These are phyloP conservation scores for Pluvialis apricaria DNA, from an alignment of 2,113 vertebrate genomes.

Conservation along the genomic window DNA sequence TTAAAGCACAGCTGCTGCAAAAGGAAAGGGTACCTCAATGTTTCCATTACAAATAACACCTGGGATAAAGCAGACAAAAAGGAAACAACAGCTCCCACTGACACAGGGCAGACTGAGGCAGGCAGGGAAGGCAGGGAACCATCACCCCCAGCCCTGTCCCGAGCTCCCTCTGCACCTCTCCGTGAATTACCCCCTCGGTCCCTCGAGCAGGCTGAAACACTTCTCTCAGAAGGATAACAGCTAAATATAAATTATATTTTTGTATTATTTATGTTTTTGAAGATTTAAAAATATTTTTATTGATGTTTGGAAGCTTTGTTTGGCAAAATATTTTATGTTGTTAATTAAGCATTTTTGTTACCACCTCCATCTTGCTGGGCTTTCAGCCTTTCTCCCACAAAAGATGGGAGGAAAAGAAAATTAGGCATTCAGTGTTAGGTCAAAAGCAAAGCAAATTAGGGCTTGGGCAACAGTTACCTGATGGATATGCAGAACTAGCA, in stretches of 20 bases:
- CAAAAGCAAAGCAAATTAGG: neutral
- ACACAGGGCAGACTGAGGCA: rapidly evolving
- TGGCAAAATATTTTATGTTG: neutral
- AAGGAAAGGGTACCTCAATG: neutral
- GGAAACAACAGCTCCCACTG: neutral
- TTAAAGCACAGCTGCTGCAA: neutral
- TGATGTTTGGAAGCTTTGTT: neutral
- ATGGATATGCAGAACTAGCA: rapidly evolving
- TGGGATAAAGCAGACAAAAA: neutral
- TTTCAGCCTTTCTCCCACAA: neutral
- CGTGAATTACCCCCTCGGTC: neutral
- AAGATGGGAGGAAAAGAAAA: neutral
- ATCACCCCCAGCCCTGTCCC: neutral
- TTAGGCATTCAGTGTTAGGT: neutral
- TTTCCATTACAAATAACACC: neutral
- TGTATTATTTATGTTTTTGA: neutral
- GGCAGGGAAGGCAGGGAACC: neutral
- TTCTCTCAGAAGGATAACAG: neutral
- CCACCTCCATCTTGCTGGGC: neutral
- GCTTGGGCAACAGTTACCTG: neutral
- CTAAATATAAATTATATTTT: neutral
- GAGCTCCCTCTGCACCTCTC: neutral
- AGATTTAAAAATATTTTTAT: neutral
- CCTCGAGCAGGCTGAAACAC: neutral
- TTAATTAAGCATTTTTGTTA: neutral